Percentiles rank a stretch among this genome's conserved stretches.
phyloP scores from a whole-genome alignment of 2,797 vertebrate genomes.

The Myotis pilosus region DNA sequence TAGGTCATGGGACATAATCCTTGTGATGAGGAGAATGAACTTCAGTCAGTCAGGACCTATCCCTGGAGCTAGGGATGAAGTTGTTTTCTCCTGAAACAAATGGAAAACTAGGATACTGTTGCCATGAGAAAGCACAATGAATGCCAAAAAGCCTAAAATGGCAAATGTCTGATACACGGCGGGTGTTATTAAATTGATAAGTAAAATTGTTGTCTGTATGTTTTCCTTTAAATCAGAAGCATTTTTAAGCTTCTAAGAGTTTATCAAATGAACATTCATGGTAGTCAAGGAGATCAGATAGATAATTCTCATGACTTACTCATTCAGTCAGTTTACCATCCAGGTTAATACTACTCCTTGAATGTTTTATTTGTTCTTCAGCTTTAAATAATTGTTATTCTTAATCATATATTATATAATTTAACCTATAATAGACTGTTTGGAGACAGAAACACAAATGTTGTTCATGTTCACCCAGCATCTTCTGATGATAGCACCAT shows the following conservation, averaged over 20 bases:
- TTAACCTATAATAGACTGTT: not conserved
- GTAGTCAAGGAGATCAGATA: not conserved
- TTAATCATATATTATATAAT: not conserved
- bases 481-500: not conserved
- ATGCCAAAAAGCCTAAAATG: not conserved
- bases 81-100: not conserved
- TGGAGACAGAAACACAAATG: not conserved
- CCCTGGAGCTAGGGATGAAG: not conserved
- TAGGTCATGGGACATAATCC: not conserved
- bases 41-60: not conserved
- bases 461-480: not conserved
- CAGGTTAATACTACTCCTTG: constrained; percentile 2
- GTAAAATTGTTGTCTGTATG: not conserved
- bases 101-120: not conserved
- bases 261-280: not conserved
- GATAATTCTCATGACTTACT: not conserved
- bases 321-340: not conserved
- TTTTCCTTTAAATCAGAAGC: constrained; percentile 19
- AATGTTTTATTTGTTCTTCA: constrained; percentile 24
- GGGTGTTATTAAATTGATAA: not conserved
- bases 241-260: not conserved
- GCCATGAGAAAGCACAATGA: not conserved
- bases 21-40: not conserved
- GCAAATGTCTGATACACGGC: not conserved
- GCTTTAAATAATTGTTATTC: constrained; percentile 32